Evolutionary conservation across 2,888 invertebrate genomes (phyloP).

Genomic region (Scaptomyza polygonia): DNA sequence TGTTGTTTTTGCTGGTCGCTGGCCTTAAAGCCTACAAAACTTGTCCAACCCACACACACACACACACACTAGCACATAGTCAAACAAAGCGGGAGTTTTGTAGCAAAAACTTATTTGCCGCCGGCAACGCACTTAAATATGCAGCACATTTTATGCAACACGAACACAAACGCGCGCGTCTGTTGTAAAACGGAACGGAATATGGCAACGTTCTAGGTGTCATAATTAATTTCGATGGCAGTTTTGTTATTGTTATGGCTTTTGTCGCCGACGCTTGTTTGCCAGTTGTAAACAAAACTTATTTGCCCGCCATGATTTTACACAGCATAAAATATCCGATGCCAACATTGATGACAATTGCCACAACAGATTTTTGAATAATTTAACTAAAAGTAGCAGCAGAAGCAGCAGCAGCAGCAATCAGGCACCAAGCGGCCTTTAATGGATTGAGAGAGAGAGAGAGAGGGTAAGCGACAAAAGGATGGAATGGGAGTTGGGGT

Average conservation of each 20-base stretch:
- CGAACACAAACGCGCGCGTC: neutral
- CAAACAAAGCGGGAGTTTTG: conserved; percentile 1
- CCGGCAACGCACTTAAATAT: conserved; percentile 60
- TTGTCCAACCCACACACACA: conserved; percentile 4
- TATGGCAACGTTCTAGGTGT: conserved; percentile 46
- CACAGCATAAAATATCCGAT: conserved; percentile 12
- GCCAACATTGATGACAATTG: conserved; percentile 34
- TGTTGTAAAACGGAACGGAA: conserved; percentile 8
- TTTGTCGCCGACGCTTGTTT: conserved; percentile 50
- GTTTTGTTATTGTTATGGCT: conserved; percentile 50
- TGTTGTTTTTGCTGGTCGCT: neutral
- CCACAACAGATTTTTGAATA: conserved; percentile 34
- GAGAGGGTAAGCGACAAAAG: neutral
- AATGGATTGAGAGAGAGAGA: neutral
- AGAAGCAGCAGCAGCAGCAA: neutral
- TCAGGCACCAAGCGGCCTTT: conserved; percentile 4
- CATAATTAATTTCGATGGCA: conserved; percentile 71
- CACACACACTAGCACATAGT: conserved; percentile 3
- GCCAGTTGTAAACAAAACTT: conserved; percentile 53
- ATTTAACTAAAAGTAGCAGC: conserved; percentile 23
- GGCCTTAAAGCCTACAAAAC: conserved; percentile 53
- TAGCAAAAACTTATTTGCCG: conserved; percentile 50
- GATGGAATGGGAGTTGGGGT: neutral
- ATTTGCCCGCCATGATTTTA: conserved; percentile 46
- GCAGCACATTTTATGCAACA: conserved; percentile 56